phyloP scores from a whole-genome alignment of 1,140 invertebrate species.

The Hylyphantes graminicola region DNA sequence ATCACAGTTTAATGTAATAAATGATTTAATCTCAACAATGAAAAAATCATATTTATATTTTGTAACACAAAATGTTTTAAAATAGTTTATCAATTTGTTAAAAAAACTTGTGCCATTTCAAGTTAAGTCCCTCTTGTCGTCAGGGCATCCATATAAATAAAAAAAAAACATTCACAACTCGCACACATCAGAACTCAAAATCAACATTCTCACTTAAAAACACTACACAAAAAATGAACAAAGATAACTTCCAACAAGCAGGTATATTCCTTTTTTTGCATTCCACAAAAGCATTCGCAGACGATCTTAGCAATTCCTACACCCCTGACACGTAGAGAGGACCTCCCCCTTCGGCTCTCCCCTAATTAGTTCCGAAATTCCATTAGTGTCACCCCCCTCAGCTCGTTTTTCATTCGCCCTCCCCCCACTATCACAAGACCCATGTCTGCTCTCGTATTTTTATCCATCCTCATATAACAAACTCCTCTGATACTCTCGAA shows the following conservation, averaged over 20 bases:
- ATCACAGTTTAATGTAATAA: too few species aligned
- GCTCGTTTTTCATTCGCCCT: constrained; percentile 46
- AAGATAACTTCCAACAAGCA: background rate
- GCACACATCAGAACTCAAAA: background rate
- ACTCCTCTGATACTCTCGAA: too few species aligned
- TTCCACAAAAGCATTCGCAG: constrained; percentile 11
- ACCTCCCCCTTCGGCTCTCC: constrained; percentile 4
- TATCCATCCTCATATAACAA: background rate
- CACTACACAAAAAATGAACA: background rate
- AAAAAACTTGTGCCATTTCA: too few species aligned
- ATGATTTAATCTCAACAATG: too few species aligned
- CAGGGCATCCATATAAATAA: too few species aligned
- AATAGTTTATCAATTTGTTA: too few species aligned
- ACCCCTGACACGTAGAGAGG: background rate
- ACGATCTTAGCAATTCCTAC: constrained; percentile 4
- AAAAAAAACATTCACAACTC: too few species aligned
- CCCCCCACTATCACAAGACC: background rate
- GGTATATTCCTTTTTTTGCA: background rate
- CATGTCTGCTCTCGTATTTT: constrained; percentile 2
- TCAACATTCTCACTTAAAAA: background rate
- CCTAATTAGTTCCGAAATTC: constrained; percentile 56
- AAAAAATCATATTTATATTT: too few species aligned
- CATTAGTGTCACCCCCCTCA: constrained; percentile 44
- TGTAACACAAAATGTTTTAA: too few species aligned
- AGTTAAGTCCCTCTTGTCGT: too few species aligned